Evolutionary conservation across 2,113 vertebrate species (phyloP).

Genomic region (Hymenochirus boettgeri): DNA sequence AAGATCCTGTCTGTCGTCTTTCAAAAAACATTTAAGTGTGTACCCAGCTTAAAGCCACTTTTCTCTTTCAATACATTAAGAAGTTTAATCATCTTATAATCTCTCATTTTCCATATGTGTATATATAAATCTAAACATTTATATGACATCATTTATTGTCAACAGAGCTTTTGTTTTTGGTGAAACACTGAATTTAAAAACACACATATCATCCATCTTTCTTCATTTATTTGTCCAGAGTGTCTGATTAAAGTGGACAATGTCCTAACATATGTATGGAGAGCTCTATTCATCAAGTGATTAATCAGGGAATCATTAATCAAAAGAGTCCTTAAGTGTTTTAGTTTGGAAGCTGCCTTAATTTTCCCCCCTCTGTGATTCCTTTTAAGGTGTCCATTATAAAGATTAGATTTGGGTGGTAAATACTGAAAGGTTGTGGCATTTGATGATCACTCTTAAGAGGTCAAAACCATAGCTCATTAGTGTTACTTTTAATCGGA

Average conservation of each 20-base stretch:
- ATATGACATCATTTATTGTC: too few relatives aligned
- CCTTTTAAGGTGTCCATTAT: conserved; percentile 82
- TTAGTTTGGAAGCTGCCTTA: conserved; percentile 73
- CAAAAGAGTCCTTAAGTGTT: conserved; percentile 79
- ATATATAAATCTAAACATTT: too few relatives aligned
- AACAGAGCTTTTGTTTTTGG: too few relatives aligned
- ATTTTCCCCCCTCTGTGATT: conserved; percentile 77
- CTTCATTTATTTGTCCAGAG: conserved; percentile 83
- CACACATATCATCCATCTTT: conserved; percentile 55
- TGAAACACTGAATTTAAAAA: too few relatives aligned
- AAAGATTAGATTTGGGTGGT: conserved; percentile 80
- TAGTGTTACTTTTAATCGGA: conserved; percentile 82
- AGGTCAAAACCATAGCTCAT: conserved; percentile 72
- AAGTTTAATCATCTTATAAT: too few relatives aligned
- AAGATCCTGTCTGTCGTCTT: too few relatives aligned
- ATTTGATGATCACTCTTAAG: conserved; percentile 65
- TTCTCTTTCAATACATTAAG: too few relatives aligned
- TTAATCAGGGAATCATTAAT: conserved; percentile 91
- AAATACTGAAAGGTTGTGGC: conserved; percentile 70
- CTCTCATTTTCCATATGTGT: too few relatives aligned
- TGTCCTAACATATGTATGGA: conserved; percentile 80
- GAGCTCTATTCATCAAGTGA: conserved; percentile 96
- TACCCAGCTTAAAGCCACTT: too few relatives aligned
- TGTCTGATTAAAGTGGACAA: conserved; percentile 91
- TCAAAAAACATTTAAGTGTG: too few relatives aligned